Base-by-base conservation (phyloP, 1,140 invertebrate genomes). In the Ridgeia piscesae region DNA sequence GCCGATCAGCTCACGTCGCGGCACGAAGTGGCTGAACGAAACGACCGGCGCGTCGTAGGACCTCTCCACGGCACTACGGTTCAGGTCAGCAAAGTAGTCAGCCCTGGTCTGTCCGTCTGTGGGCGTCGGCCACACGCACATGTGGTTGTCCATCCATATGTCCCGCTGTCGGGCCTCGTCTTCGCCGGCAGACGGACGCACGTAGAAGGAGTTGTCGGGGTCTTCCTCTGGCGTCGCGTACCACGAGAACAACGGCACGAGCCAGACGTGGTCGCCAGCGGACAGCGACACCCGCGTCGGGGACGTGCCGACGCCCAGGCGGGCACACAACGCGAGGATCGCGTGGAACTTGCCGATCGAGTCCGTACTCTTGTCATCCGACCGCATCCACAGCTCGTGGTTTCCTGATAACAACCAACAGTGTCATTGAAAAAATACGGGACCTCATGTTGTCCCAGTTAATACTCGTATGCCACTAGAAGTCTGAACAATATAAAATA, bases 101-200 rank as follows among this genome's bases (percentile, higher is more conserved):
- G 93, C 91, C 42, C 34, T 50, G 33, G 92, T 89, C 77, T 33
- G 33, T 31, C 33, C 77, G 6, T 34, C 33, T 6, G 34, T 14
- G 27, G 91, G 31, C 2, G 91, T 42, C 33, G 93, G 92, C 93
- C 93, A 94, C 14, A 35, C 91, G 35, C 93, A 94, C 88, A 92
- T 21, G 88, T 92, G 91, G 48, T 94, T 94, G 90, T 94, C 93
- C 93, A 94, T 94, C 93, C 93, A 94, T 48, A 94, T 89, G 31
- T 34, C 6, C 35, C 91, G 8, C 27, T 35, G 33, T 21, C 91
- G 89, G 42, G 91, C 89, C 31, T 34, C 91, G 35, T 92, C 33
- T 34, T 92, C 92, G 6, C 33, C 21, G 1, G 33, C 31, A 9
- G 50, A 9, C 4, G 91, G 89, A 0, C 27, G 50, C 34, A 93